A percentile compares a stretch with the other conserved stretches of the same genome.
phyloP scores from a whole-genome alignment of 2,888 invertebrate species.

The Monopis laevigella region DNA sequence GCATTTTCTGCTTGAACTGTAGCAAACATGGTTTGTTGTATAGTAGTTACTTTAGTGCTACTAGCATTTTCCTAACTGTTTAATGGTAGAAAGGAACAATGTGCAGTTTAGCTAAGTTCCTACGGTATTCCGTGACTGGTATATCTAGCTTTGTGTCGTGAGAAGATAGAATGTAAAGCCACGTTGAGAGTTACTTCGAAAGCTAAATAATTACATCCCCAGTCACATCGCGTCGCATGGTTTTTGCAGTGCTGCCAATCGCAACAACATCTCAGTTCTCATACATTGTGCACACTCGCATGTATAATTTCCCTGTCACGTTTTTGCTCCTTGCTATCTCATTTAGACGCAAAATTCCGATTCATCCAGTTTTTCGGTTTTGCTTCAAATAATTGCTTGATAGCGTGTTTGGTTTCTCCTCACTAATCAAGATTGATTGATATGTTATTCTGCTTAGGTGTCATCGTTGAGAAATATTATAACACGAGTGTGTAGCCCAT shows the following conservation, averaged over 20 bases:
- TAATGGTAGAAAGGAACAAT: not conserved
- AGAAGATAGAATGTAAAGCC: constrained; percentile 6
- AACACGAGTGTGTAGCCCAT: no score
- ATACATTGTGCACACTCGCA: constrained; percentile 22
- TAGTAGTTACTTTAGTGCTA: no score
- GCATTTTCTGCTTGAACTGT: no score
- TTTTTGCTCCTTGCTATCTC: constrained; percentile 19
- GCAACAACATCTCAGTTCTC: constrained; percentile 16
- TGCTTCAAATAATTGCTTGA: constrained; percentile 3
- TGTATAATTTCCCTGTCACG: constrained; percentile 21
- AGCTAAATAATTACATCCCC: constrained; percentile 37
- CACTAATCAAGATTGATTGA: not conserved
- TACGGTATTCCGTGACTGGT: no score
- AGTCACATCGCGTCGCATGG: constrained; percentile 10
- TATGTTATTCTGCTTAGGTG: no score
- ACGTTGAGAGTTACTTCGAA: constrained; percentile 26
- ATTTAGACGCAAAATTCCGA: constrained; percentile 18
- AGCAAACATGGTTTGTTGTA: no score
- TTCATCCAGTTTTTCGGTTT: constrained; percentile 10
- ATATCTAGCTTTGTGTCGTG: constrained; percentile 6
- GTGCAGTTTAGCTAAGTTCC: not conserved
- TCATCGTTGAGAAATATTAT: no score
- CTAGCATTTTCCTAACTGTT: no score
- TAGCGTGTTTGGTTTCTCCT: constrained; percentile 7
- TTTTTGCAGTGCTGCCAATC: constrained; percentile 21